These are phyloP conservation scores for Lordiphosa collinella DNA, from an alignment of 1,140 invertebrate genomes.

Conservation along the genomic window DNA sequence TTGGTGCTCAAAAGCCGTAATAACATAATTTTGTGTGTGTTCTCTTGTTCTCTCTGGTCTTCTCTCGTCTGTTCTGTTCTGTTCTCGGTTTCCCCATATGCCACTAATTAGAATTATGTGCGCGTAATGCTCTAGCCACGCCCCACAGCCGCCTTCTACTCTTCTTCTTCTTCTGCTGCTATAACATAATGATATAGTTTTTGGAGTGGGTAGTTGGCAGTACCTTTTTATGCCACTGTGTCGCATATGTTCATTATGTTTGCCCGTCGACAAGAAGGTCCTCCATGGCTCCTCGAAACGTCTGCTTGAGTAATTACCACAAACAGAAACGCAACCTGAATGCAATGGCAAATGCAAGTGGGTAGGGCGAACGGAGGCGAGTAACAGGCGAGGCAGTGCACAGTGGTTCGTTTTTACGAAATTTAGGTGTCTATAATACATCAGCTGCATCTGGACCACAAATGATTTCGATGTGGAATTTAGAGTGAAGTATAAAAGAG, in stretches of 20 bases:
- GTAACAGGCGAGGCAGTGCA: too few species aligned
- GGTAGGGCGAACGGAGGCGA: background rate
- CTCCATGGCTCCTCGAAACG: conserved; percentile 53
- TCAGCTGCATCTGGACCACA: too few species aligned
- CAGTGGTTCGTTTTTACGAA: too few species aligned
- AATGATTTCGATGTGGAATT: too few species aligned
- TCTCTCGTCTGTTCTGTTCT: background rate
- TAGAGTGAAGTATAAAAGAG: too few species aligned
- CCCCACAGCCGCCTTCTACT: conserved; percentile 9
- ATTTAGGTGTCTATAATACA: too few species aligned
- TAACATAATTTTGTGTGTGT: conserved; percentile 59
- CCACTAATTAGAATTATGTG: conserved; percentile 70
- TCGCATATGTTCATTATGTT: conserved; percentile 71
- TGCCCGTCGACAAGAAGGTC: conserved; percentile 62
- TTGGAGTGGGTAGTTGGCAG: conserved; percentile 34
- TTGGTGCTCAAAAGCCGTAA: conserved; percentile 62
- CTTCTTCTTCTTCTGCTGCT: conserved; percentile 1
- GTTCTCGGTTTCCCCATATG: conserved; percentile 40
- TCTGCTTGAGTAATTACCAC: conserved; percentile 73
- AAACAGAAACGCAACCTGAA: conserved; percentile 48
- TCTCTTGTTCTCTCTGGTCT: conserved; percentile 2
- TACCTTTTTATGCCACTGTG: conserved; percentile 70
- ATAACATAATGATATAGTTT: conserved; percentile 7
- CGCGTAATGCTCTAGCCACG: conserved; percentile 38
- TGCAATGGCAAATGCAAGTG: conserved; percentile 46